phyloP scores from a whole-genome alignment of 2,113 vertebrate genomes.

The Sturnus vulgaris region DNA sequence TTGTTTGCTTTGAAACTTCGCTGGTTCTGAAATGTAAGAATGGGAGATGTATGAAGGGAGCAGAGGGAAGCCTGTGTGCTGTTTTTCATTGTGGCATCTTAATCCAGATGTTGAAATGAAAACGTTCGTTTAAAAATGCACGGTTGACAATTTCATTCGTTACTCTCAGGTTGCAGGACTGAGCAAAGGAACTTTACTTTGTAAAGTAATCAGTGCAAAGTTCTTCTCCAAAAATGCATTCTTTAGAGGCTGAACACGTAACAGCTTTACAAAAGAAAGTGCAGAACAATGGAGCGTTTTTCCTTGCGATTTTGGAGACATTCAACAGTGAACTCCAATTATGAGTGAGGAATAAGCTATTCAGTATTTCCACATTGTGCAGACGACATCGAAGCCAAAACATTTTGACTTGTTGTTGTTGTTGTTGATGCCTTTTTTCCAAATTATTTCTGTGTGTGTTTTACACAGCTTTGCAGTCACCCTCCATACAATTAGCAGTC shows the following conservation, averaged over 20 bases:
- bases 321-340: neutral
- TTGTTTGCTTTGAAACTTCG: constrained; percentile 28
- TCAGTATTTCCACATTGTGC: neutral
- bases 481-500: neutral
- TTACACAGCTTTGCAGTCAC: neutral
- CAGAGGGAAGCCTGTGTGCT: neutral
- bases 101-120: constrained; percentile 63
- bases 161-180: constrained; percentile 24
- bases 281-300: neutral
- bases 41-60: constrained; percentile 4
- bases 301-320: neutral
- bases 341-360: neutral
- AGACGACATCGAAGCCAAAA: neutral
- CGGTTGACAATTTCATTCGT: constrained; percentile 20
- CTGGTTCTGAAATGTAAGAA: constrained; percentile 30
- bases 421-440: neutral
- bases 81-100: constrained; percentile 60
- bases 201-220: neutral
- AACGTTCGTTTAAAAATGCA: neutral
- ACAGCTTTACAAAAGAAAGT: neutral
- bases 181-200: neutral
- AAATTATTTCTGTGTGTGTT: neutral
- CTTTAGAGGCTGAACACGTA: neutral
- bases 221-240: neutral
- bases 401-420: neutral